phyloP scores from a whole-genome alignment of 2,888 invertebrate genomes.

The Coelopa pilipes region DNA sequence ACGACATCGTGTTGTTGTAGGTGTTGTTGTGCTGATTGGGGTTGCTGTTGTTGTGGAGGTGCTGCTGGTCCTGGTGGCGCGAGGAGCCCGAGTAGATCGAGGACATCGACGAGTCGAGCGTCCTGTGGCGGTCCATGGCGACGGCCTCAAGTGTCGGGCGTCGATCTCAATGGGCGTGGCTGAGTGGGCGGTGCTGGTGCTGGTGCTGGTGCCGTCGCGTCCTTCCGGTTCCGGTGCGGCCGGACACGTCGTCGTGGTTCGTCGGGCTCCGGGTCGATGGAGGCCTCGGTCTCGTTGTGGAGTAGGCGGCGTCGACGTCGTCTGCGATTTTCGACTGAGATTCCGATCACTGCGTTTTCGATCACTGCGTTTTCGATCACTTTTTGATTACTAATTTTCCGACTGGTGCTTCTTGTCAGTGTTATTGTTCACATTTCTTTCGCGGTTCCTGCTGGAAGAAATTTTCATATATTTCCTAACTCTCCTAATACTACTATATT shows the following conservation, averaged over 20 bases:
- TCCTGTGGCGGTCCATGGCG: constrained; percentile 58
- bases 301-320: too few relatives aligned
- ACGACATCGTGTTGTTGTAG: constrained; percentile 58
- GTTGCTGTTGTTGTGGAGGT: constrained; percentile 51
- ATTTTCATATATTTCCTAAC: constrained; percentile 36
- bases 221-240: too few relatives aligned
- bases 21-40: constrained; percentile 44
- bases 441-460: not conserved
- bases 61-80: constrained; percentile 45
- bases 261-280: too few relatives aligned
- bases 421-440: constrained; percentile 2
- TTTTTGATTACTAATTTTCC: constrained; percentile 16
- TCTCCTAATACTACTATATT: constrained; percentile 4
- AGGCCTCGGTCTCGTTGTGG: too few relatives aligned
- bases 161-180: constrained; percentile 3
- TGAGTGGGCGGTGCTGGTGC: constrained; percentile 31
- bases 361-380: constrained; percentile 8
- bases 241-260: too few relatives aligned
- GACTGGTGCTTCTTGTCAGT: constrained; percentile 48
- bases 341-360: constrained; percentile 40
- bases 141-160: constrained; percentile 41
- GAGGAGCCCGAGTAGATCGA: constrained; percentile 61
- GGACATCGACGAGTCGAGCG: constrained; percentile 65
- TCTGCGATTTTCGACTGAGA: constrained; percentile 28
- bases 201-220: too few relatives aligned